phyloP scores from a whole-genome alignment of 2,888 invertebrate genomes.

The Mythimna albipuncta region DNA sequence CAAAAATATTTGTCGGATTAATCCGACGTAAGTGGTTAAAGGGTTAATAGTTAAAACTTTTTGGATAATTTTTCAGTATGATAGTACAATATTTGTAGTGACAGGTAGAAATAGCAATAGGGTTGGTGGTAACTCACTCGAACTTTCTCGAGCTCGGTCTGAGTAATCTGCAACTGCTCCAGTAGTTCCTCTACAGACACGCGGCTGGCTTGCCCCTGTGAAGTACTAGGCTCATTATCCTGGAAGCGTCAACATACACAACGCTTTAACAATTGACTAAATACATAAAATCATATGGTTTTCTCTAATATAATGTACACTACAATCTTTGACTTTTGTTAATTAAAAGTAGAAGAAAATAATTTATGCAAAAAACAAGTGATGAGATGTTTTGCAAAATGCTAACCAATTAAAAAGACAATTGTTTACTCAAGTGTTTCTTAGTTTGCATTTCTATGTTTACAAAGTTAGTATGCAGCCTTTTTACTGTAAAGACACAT shows the following conservation, averaged over 20 bases:
- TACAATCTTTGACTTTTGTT: background rate
- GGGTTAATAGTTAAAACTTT: background rate
- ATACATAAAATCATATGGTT: background rate
- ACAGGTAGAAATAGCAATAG: slow-evolving; percentile 7
- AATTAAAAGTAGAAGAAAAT: background rate
- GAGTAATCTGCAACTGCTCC: slow-evolving; percentile 95
- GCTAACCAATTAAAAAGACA: background rate
- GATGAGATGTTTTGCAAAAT: background rate
- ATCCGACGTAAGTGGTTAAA: too few species aligned
- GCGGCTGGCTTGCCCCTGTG: slow-evolving; percentile 91
- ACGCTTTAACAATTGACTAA: background rate
- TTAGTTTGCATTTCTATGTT: slow-evolving; percentile 15
- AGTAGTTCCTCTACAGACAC: slow-evolving; percentile 95
- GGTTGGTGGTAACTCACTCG: slow-evolving; percentile 92
- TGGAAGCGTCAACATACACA: slow-evolving; percentile 66
- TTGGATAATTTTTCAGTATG: slow-evolving; percentile 63
- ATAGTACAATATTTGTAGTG: slow-evolving; percentile 27
- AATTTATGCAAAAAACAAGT: background rate
- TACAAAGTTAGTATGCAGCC: background rate
- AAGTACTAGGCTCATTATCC: slow-evolving; percentile 82
- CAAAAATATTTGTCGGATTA: too few species aligned
- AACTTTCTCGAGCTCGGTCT: slow-evolving; percentile 96
- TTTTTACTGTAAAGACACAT: background rate
- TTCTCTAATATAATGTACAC: background rate
- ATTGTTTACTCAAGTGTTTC: slow-evolving; percentile 20